These are phyloP conservation scores for Mastomys coucha DNA, from an alignment of 2,113 vertebrate genomes.

Conservation along the genomic window DNA sequence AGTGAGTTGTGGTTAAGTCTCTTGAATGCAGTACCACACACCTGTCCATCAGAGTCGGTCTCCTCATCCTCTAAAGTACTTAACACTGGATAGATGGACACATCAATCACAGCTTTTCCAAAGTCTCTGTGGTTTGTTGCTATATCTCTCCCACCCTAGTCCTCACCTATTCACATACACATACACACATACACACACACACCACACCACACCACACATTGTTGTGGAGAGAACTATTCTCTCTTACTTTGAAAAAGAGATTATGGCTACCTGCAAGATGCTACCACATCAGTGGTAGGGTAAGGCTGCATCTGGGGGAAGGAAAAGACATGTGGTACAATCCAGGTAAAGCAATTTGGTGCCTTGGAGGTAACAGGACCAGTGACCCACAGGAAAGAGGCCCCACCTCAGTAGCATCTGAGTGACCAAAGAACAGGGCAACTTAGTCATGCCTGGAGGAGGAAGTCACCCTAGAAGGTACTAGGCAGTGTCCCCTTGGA, in stretches of 20 bases:
- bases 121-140: background rate
- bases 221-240: background rate
- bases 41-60: background rate
- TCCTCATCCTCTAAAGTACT: background rate
- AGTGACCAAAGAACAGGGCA: background rate
- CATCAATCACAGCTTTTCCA: background rate
- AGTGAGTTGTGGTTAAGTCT: background rate
- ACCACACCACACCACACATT: background rate
- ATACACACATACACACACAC: background rate
- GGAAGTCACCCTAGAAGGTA: background rate
- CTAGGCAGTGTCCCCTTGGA: background rate
- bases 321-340: background rate
- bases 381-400: background rate
- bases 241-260: background rate
- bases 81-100: background rate
- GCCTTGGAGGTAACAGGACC: background rate
- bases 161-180: background rate
- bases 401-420: background rate
- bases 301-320: background rate
- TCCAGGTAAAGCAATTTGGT: background rate
- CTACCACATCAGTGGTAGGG: no score
- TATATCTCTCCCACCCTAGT: background rate
- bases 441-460: background rate
- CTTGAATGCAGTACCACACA: background rate
- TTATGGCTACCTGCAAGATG: background rate